Evolutionary conservation across 2,888 invertebrate species (phyloP), one percentile per base, ranked within the genome.

Genomic region (Dendrolimus pini): DNA sequence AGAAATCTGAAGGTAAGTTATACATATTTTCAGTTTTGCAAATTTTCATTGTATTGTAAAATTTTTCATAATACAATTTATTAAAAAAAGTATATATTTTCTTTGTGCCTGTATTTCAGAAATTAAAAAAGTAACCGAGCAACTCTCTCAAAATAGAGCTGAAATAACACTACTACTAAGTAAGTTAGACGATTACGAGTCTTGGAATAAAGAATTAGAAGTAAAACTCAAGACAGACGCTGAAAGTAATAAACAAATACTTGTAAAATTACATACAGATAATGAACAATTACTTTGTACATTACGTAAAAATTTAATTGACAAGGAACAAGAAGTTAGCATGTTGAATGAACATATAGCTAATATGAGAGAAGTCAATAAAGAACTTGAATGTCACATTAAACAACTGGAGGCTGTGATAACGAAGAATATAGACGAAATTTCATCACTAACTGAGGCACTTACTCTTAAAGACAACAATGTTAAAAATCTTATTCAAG

Each of bases 201-300:
- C 59, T 47, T 47, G 65, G 1, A 69, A 71, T 60, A 55, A 60
- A 55, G 64, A 72, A 55, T 62, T 75, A 41, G 65, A 77, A 65
- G 64, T 72, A 54, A 69, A 76, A 59, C 56, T 78, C 1, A 74
- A 71, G 58, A 69, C 62, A 7, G 68, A 71, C 59, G 64, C 66
- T 3, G 68, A 75, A n/a, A 61, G 60, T 14, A 72, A 74, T 55
- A 62, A 59, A 57, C 65, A 72, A 60, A 60, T 68, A 10, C 70
- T 79, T 52, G 65, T 74, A 53, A 67, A 66, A 7, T 61, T 80
- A 54, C 70, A 75, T 62, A 72, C 70, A 60, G 80, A 82, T 66
- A 81, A 77, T 64, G 75, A 75, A 60, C 75, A 78, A 30, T 60
- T 82, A 60, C 78, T 75, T n/a, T 72, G 70, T 60, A 67, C 70